A percentile compares a stretch with the other conserved stretches of the same genome.
These are phyloP conservation scores for Camptogramma bilineatum DNA, from an alignment of 2,888 invertebrate species.

Conservation along the genomic window DNA sequence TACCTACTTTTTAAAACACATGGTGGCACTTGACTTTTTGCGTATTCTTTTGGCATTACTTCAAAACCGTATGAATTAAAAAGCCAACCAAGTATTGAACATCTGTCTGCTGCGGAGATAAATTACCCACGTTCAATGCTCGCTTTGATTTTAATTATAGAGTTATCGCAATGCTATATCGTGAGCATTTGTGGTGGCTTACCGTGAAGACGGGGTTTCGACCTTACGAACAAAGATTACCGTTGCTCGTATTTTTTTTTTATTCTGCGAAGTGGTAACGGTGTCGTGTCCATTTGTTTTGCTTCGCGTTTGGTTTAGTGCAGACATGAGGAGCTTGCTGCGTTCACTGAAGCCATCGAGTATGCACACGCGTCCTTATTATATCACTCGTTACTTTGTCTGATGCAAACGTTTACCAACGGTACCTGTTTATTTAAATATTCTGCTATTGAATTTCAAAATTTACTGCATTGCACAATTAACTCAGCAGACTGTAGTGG, in stretches of 20 bases:
- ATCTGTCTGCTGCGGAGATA: slow-evolving; percentile 41
- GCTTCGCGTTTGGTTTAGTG: slow-evolving; percentile 56
- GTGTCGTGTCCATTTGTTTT: slow-evolving; percentile 81
- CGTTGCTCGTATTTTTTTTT: slow-evolving; percentile 76
- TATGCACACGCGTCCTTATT: slow-evolving; percentile 50
- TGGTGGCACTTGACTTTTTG: slow-evolving; percentile 49
- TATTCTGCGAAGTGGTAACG: slow-evolving; percentile 83
- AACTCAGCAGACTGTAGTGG: slow-evolving; percentile 19
- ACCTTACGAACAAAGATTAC: slow-evolving; percentile 77
- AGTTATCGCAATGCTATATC: slow-evolving; percentile 56
- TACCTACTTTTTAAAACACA: slow-evolving; percentile 53
- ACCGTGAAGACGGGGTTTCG: slow-evolving; percentile 66
- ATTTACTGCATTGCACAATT: slow-evolving; percentile 32
- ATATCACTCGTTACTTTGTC: slow-evolving; percentile 49
- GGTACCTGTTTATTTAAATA: slow-evolving; percentile 35
- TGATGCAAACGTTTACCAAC: slow-evolving; percentile 45
- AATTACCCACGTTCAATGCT: slow-evolving; percentile 49
- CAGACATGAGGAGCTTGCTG: slow-evolving; percentile 32
- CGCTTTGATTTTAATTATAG: slow-evolving; percentile 66
- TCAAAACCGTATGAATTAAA: slow-evolving; percentile 41
- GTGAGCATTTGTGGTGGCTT: slow-evolving; percentile 54
- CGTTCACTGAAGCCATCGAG: slow-evolving; percentile 45
- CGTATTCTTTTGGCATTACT: slow-evolving; percentile 31
- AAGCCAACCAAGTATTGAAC: slow-evolving; percentile 43
- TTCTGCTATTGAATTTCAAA: slow-evolving; percentile 36